Evolutionary conservation across 92 coral and sea anemone genomes (phyloP), one percentile per base, ranked within the genome.

Genomic region (Nematostella vectensis): DNA sequence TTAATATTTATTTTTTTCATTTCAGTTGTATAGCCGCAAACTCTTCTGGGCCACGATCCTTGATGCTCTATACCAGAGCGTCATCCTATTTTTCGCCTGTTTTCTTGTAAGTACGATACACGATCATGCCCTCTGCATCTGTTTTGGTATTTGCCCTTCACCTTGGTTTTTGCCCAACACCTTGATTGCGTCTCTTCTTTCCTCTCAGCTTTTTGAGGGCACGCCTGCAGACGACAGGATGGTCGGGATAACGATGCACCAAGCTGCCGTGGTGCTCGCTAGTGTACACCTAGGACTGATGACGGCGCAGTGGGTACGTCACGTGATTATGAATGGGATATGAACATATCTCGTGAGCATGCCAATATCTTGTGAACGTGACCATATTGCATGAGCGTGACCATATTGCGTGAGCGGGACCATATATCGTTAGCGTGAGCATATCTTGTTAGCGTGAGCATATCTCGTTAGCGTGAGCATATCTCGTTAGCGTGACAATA

Each of bases 161-260:
- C n/a, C n/a, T n/a, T n/a, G n/a, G n/a, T n/a, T n/a, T n/a, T n/a
- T n/a, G n/a, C n/a, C n/a, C n/a, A n/a, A n/a, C n/a, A n/a, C n/a
- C n/a, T n/a, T n/a, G n/a, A n/a, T n/a, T n/a, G n/a, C n/a, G n/a
- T n/a, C n/a, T n/a, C n/a, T n/a, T n/a, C n/a, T n/a, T 9, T 19
- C 12, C 18, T 62, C 24, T 23, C 29, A 91, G 98, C 82, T 86
- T 16, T 91, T 82, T 45, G 26, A 71, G 48, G 96, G 71, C 25
- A 82, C 85, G 10, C 60, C 63, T 3, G 69, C 83, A 31, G 93
- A 63, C 50, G 33, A 76, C 47, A 68, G 86, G 22, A 73, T 80
- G 66, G 96, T 82, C 33, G 98, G 98, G 29, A 79, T 91, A 28
- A 82, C 88, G 1, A 77, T 91, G 64, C 98, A 91, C 48, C 98